Percentiles rank a stretch among this genome's conserved stretches.
phyloP scores from a whole-genome alignment of 1,140 invertebrate genomes.

The Diuraphis noxia region DNA sequence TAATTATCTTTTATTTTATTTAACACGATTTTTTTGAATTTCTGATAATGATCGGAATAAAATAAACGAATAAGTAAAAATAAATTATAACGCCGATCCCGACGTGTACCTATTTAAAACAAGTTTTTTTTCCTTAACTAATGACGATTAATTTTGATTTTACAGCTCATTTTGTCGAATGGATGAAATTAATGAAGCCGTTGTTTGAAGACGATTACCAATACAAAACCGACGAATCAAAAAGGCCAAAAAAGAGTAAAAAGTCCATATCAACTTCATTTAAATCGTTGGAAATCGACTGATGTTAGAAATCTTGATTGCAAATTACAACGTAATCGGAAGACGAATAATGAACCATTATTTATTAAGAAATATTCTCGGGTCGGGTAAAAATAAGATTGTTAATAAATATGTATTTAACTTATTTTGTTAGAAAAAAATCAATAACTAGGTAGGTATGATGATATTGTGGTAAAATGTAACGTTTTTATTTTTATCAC shows the following conservation, averaged over 20 bases:
- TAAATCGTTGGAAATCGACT: conserved; percentile 49
- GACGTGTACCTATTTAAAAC: too few relatives aligned
- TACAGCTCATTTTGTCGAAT: conserved; percentile 56
- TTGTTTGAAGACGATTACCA: conserved; percentile 55
- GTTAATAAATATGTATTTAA: background rate
- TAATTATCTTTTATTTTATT: too few relatives aligned
- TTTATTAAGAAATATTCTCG: background rate
- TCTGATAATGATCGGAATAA: too few relatives aligned
- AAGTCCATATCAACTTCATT: conserved; percentile 11
- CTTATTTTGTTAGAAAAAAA: background rate
- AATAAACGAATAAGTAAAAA: too few relatives aligned
- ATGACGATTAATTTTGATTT: background rate
- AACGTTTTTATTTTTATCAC: background rate
- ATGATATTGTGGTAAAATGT: background rate
- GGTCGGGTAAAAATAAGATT: conserved; percentile 7
- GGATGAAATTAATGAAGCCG: conserved; percentile 56
- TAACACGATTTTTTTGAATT: too few relatives aligned
- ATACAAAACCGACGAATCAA: conserved; percentile 55
- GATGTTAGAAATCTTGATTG: background rate
- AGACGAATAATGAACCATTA: background rate
- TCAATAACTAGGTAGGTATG: too few relatives aligned
- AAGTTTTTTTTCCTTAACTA: too few relatives aligned
- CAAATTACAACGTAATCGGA: background rate
- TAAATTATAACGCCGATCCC: too few relatives aligned
- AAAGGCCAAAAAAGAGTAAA: conserved; percentile 53